Evolutionary conservation across 2,888 invertebrate species (phyloP), one percentile per base, ranked within the genome.

Genomic region (Crossocerus cetratus): DNA sequence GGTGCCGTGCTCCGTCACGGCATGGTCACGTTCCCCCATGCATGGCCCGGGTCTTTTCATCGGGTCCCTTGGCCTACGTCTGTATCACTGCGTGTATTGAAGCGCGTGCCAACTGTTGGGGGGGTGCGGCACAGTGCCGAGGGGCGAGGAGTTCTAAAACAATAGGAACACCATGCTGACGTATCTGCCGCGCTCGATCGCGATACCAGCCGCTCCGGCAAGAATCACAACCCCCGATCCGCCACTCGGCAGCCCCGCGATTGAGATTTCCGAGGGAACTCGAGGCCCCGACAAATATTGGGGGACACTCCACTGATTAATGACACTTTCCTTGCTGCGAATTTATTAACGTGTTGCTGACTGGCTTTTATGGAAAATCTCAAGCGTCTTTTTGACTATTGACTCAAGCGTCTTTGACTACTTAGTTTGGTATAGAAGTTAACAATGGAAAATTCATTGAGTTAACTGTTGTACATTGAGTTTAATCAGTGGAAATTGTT

Each of bases 31-130:
- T 70, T 70, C 54, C 59, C 62, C 55, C 20, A 32, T 44, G 58
- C 61, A 1, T 49, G 32, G 44, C 66, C 44, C 16, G 59, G 43
- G 20, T 57, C 53, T 58, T 77, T 67, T 21, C 70, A 69, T 65
- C 75, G 64, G 59, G 45, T 60, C 11, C 67, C 1, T 32, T 32
- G 32, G 32, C 5, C 32, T 32, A 32, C 32, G 32, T 2, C 32
- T 32, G 32, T 32, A 5, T 32, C 32, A 8, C 0, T 32, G 32
- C 11, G 32, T 32, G 32, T 32, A 49, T 14, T 49, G 64, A 71
- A 77, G 72, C 75, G 80, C 72, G 77, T 80, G 77, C 77, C 80
- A 73, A 80, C 80, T 77, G 80, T 80, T 80, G 61, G 68, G 61
- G 56, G n/a, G 71, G 32, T 8, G n/a, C n/a, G 32, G 32, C 32